Conservation (phyloP, 2,888 invertebrate species). For the Malacosoma neustria region DNA sequence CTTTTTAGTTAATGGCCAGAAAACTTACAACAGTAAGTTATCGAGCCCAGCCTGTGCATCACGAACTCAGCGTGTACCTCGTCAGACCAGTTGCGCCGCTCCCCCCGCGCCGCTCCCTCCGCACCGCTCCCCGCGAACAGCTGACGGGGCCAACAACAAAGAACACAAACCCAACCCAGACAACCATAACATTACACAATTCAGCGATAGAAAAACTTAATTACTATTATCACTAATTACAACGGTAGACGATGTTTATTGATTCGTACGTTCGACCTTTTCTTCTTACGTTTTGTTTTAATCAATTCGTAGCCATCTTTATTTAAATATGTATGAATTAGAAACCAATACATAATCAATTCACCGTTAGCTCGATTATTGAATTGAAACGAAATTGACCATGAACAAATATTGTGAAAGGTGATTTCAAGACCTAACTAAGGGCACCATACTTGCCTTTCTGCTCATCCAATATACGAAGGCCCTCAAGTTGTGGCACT, state of each 20-base stretch:
- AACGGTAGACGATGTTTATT: not conserved
- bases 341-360: constrained; percentile 1
- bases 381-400: constrained; percentile 44
- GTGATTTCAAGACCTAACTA: constrained; percentile 38
- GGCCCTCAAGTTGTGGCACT: constrained; percentile 53
- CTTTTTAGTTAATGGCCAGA: no score
- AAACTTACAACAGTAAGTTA: no score
- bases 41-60: no score
- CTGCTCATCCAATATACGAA: constrained; percentile 67
- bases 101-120: constrained; percentile 18
- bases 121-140: constrained; percentile 38
- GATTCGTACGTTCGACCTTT: not conserved
- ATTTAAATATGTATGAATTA: no score
- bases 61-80: constrained; percentile 7
- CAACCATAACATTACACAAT: constrained; percentile 15
- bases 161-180: constrained; percentile 33
- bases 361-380: constrained; percentile 11
- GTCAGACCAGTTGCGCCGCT: constrained; percentile 37
- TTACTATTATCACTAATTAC: constrained; percentile 18
- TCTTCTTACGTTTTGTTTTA: not conserved
- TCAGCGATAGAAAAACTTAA: constrained; percentile 5
- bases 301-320: no score
- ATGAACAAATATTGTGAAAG: constrained; percentile 35
- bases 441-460: constrained; percentile 65
- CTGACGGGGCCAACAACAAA: constrained; percentile 64